These are phyloP conservation scores for Lutraria lutraria DNA, from an alignment of 2,888 invertebrate genomes.

Conservation along the genomic window DNA sequence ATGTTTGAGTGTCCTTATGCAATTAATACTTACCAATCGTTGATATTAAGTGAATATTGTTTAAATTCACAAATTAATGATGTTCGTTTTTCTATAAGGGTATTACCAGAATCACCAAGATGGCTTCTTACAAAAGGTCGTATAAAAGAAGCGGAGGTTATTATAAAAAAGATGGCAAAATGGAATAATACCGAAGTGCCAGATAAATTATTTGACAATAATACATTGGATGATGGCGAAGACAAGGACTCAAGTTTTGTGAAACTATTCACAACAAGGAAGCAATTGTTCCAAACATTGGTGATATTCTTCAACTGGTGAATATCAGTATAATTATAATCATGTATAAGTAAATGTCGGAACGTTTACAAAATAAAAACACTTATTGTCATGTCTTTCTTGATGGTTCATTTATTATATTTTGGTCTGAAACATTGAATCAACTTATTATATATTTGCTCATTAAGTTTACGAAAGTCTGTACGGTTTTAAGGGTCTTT, in stretches of 20 bases:
- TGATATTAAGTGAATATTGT: too few relatives aligned
- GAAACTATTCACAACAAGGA: slow-evolving; percentile 67
- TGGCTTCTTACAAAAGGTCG: slow-evolving; percentile 73
- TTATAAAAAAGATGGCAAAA: slow-evolving; percentile 67
- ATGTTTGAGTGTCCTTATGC: too few relatives aligned
- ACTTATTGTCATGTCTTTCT: too few relatives aligned
- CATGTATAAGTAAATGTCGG: too few relatives aligned
- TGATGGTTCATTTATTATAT: too few relatives aligned
- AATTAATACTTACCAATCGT: too few relatives aligned
- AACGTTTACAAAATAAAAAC: too few relatives aligned
- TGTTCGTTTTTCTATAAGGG: slow-evolving; percentile 52
- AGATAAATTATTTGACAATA: slow-evolving; percentile 46
- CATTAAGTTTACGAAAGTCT: too few relatives aligned
- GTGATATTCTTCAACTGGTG: slow-evolving; percentile 75
- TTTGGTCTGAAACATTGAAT: too few relatives aligned
- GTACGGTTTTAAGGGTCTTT: too few relatives aligned
- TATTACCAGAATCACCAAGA: slow-evolving; percentile 76
- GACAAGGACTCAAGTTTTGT: slow-evolving; percentile 43
- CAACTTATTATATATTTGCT: too few relatives aligned
- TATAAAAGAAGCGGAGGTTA: slow-evolving; percentile 68
- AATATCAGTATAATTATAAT: slow-evolving; percentile 15
- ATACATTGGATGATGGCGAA: not conserved
- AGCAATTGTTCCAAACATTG: slow-evolving; percentile 62
- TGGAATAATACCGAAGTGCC: slow-evolving; percentile 70
- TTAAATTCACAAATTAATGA: too few relatives aligned